These are phyloP conservation scores for Lophochroa leadbeateri DNA, from an alignment of 2,113 vertebrate species.

Conservation along the genomic window DNA sequence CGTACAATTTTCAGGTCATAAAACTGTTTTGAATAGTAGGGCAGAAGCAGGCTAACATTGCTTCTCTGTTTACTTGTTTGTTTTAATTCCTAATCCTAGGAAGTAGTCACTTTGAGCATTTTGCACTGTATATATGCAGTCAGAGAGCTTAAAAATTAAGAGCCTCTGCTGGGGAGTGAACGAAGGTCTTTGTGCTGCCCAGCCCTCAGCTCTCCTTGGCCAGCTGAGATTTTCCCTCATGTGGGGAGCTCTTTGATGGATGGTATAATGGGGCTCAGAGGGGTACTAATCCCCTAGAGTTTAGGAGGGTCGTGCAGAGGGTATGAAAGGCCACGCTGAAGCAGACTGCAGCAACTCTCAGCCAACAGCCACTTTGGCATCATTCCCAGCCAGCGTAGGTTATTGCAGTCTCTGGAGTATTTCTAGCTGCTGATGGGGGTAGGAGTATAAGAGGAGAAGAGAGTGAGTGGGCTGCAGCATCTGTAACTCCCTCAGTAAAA, in stretches of 20 bases:
- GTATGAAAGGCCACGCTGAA: conserved; percentile 28
- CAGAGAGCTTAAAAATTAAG: background rate
- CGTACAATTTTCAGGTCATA: background rate
- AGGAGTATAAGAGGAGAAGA: background rate
- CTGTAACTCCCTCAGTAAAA: background rate
- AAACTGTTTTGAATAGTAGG: conserved; percentile 31
- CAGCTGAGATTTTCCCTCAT: background rate
- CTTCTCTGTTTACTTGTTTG: conserved; percentile 45
- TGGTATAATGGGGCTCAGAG: conserved; percentile 25
- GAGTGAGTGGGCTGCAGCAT: background rate
- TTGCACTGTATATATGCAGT: background rate
- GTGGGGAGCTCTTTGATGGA: conserved; percentile 23
- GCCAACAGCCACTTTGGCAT: conserved; percentile 35
- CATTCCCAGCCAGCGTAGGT: conserved; percentile 9
- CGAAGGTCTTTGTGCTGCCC: conserved; percentile 14
- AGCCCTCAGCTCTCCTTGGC: background rate
- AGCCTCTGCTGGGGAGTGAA: background rate
- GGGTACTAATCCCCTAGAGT: conserved; percentile 11
- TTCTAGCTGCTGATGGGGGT: background rate
- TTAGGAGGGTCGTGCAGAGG: background rate
- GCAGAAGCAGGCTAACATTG: background rate
- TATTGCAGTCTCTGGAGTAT: conserved; percentile 35
- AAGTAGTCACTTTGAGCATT: background rate
- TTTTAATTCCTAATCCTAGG: conserved; percentile 36
- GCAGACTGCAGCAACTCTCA: background rate